Conservation (phyloP, 2,888 invertebrate species). For the Nomada fucata region DNA sequence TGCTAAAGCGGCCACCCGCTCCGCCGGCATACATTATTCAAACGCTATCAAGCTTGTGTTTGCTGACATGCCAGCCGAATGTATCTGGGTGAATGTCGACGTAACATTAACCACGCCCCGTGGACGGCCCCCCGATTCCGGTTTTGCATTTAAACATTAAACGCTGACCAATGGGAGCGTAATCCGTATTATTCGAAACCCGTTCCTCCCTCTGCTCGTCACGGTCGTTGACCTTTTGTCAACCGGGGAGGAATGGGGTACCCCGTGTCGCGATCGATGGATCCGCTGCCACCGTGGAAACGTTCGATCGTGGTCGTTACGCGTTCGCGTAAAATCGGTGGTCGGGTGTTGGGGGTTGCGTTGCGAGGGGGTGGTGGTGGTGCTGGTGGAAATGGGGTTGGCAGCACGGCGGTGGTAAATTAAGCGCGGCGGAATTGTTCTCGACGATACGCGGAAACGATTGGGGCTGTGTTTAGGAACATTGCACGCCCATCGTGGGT, state of each 20-base stretch:
- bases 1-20: constrained; percentile 68
- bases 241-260: constrained; percentile 44
- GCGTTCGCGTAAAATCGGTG: background rate
- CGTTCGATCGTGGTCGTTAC: constrained; percentile 24
- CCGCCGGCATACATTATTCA: constrained; percentile 83
- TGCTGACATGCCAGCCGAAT: constrained; percentile 79
- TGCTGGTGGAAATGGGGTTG: background rate
- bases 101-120: constrained; percentile 79
- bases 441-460: too few species aligned
- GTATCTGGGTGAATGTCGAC: constrained; percentile 78
- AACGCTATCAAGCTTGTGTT: constrained; percentile 79
- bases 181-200: constrained; percentile 59
- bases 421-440: background rate
- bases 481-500: too few species aligned
- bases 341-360: background rate
- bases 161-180: constrained; percentile 63
- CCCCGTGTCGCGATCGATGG: background rate
- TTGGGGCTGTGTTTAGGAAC: too few species aligned
- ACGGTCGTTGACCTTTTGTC: constrained; percentile 65
- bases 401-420: too few species aligned
- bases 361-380: background rate
- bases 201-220: constrained; percentile 39
- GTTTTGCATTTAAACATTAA: constrained; percentile 77
- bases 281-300: background rate
- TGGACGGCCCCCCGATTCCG: constrained; percentile 77